Evolutionary conservation across 1,140 invertebrate species (phyloP).

Genomic region (Scaptomyza graminum): DNA sequence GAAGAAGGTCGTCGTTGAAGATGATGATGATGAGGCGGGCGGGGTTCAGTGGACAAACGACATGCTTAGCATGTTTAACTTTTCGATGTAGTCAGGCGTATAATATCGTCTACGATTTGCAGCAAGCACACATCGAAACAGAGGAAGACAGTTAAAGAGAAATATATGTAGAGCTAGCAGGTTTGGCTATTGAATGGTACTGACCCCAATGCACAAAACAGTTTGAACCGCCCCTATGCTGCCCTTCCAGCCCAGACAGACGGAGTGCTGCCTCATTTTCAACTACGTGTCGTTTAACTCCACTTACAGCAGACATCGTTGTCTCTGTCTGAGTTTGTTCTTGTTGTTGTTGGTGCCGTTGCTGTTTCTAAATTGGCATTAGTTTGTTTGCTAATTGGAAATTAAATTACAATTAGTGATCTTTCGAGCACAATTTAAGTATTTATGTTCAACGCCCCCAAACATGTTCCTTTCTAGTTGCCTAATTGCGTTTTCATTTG

Average conservation of each 20-base stretch:
- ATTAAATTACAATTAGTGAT: conserved; percentile 84
- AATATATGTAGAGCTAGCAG: not conserved
- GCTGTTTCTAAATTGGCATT: conserved; percentile 74
- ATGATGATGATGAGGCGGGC: conserved; percentile 25
- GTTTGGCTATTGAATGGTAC: conserved; percentile 30
- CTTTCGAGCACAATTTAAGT: conserved; percentile 71
- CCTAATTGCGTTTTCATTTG: conserved; percentile 62
- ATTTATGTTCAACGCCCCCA: conserved; percentile 51
- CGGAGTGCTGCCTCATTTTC: conserved; percentile 32
- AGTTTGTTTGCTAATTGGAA: conserved; percentile 84
- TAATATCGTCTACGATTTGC: conserved; percentile 73
- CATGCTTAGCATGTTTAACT: conserved; percentile 82
- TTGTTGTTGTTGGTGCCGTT: conserved; percentile 32
- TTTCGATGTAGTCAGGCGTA: conserved; percentile 71
- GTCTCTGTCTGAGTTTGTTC: conserved; percentile 6
- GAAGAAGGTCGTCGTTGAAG: conserved; percentile 11
- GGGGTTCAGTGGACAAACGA: conserved; percentile 54
- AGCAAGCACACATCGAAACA: conserved; percentile 29
- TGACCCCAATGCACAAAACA: conserved; percentile 9
- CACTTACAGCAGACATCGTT: conserved; percentile 39
- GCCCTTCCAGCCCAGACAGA: not conserved
- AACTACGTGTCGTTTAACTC: conserved; percentile 72
- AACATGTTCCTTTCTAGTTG: conserved; percentile 17
- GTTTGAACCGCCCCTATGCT: not conserved
- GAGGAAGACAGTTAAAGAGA: conserved; percentile 15